A percentile compares a stretch with the other conserved stretches of the same genome.
Conservation (phyloP, 2,888 invertebrate genomes). For the Selenia dentaria region DNA sequence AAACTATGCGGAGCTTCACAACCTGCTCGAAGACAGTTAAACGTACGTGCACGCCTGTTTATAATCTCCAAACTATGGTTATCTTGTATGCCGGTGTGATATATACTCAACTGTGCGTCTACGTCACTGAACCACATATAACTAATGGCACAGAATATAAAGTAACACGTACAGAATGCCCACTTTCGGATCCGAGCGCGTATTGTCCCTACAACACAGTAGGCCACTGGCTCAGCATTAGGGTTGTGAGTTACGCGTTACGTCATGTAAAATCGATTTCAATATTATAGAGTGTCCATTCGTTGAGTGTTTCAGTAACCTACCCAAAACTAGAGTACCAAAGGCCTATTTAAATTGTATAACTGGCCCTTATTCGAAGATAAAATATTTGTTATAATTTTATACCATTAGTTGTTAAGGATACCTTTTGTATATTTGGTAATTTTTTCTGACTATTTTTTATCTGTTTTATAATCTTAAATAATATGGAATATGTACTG, state of each 20-base stretch:
- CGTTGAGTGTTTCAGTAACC: conserved; percentile 8
- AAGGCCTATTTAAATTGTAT: conserved; percentile 9
- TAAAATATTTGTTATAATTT: conserved; percentile 22
- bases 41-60: conserved; percentile 21
- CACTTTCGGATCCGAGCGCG: too few relatives aligned
- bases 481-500: background rate
- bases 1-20: conserved; percentile 95
- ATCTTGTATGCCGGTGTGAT: conserved; percentile 5
- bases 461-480: background rate
- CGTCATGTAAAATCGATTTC: too few relatives aligned
- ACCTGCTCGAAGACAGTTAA: conserved; percentile 87
- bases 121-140: background rate
- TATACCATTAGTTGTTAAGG: conserved; percentile 36
- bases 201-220: too few relatives aligned
- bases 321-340: background rate
- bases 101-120: background rate
- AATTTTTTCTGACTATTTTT: conserved; percentile 17
- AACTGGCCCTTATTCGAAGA: background rate
- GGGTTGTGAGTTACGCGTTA: too few relatives aligned
- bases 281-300: too few relatives aligned
- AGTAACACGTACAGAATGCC: too few relatives aligned
- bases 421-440: conserved; percentile 51
- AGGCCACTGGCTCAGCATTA: too few relatives aligned
- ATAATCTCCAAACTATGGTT: conserved; percentile 1
- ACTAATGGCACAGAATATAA: too few relatives aligned